These are phyloP conservation scores for Cyaniris semiargus DNA, from an alignment of 2,888 invertebrate species.

Conservation along the genomic window DNA sequence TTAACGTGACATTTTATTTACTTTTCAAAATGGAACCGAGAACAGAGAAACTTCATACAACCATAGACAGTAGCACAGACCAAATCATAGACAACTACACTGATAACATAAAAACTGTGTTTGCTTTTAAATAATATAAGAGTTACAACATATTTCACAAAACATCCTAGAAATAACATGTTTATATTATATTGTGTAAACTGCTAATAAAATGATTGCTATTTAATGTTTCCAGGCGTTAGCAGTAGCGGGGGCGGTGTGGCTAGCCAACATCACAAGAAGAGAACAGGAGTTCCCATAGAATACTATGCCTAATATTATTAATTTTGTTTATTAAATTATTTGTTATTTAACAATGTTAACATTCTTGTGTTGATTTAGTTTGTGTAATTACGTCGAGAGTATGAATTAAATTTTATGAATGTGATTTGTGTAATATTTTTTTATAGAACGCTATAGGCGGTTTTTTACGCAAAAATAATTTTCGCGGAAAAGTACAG, in stretches of 20 bases:
- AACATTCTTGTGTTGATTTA: slow-evolving; percentile 10
- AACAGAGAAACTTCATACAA: too few relatives aligned
- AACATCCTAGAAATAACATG: too few relatives aligned
- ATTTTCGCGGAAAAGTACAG: too few relatives aligned
- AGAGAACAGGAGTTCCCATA: slow-evolving; percentile 53
- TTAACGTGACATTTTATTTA: too few relatives aligned
- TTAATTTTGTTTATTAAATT: slow-evolving; percentile 31
- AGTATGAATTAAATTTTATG: slow-evolving; percentile 9
- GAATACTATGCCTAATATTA: slow-evolving; percentile 16
- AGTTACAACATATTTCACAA: too few relatives aligned
- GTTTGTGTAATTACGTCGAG: not conserved
- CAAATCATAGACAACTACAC: too few relatives aligned
- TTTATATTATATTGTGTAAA: too few relatives aligned
- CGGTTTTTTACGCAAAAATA: too few relatives aligned
- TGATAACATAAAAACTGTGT: too few relatives aligned
- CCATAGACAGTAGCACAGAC: too few relatives aligned
- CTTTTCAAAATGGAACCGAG: too few relatives aligned
- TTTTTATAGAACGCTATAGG: not conserved
- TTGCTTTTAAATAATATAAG: too few relatives aligned
- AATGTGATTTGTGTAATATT: not conserved
- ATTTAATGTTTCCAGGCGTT: slow-evolving; percentile 56
- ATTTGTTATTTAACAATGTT: slow-evolving; percentile 10
- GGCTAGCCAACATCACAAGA: slow-evolving; percentile 70
- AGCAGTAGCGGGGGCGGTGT: slow-evolving; percentile 66
- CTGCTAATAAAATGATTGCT: not conserved